These are phyloP conservation scores for Seira ritae DNA, from an alignment of 2,888 invertebrate genomes.

Conservation along the genomic window DNA sequence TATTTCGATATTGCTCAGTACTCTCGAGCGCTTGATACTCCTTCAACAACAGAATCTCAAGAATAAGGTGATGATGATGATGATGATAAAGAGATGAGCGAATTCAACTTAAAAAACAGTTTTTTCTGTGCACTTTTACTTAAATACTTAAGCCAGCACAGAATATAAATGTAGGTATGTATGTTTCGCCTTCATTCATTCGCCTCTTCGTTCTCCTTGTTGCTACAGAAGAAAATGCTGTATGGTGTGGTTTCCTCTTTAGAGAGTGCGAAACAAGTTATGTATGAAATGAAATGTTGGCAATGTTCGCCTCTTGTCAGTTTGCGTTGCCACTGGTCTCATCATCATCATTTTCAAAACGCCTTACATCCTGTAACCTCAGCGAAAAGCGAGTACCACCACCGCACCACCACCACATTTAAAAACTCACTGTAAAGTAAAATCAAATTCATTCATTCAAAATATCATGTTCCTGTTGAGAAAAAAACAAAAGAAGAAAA, in stretches of 20 bases:
- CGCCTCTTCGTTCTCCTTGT: neutral
- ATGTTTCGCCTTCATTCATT: neutral
- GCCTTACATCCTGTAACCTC: slow-evolving; percentile 59
- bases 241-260: slow-evolving; percentile 6
- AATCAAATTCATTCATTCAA: slow-evolving; percentile 54
- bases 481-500: neutral
- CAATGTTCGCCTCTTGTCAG: neutral
- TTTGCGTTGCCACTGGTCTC: slow-evolving; percentile 11
- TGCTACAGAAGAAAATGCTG: neutral
- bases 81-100: neutral
- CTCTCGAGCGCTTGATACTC: neutral
- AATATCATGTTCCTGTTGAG: slow-evolving; percentile 44
- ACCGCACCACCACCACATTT: neutral
- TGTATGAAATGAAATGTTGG: slow-evolving; percentile 11
- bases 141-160: neutral
- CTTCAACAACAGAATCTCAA: neutral
- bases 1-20: too few species aligned
- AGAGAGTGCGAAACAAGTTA: neutral
- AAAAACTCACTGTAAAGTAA: slow-evolving; percentile 8
- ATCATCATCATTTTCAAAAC: slow-evolving; percentile 31
- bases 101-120: neutral
- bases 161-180: neutral
- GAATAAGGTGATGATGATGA: too few species aligned
- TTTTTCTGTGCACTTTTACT: neutral
- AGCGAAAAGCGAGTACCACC: slow-evolving; percentile 23